These are phyloP conservation scores for Falco punctatus DNA, from an alignment of 2,113 vertebrate genomes.

Conservation along the genomic window DNA sequence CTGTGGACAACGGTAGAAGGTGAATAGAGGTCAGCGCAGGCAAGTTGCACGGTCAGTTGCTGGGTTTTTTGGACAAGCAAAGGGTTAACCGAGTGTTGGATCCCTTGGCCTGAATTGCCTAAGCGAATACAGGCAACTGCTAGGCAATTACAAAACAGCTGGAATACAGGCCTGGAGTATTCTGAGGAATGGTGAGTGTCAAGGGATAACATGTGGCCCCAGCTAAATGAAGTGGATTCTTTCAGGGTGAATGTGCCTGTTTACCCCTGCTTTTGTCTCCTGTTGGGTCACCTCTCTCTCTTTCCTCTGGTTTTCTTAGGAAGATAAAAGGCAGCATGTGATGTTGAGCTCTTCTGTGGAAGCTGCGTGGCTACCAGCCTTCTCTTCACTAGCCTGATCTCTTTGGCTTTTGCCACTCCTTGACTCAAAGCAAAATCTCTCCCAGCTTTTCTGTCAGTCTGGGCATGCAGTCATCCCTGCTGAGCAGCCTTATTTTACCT, in stretches of 20 bases:
- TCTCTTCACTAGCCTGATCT: neutral
- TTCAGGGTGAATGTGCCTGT: neutral
- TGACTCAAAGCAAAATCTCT: neutral
- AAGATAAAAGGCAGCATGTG: neutral
- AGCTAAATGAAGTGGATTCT: neutral
- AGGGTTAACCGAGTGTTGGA: neutral
- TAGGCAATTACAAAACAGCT: neutral
- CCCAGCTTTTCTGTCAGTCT: neutral
- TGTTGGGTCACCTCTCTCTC: neutral
- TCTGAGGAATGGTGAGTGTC: neutral
- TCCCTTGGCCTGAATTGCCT: neutral
- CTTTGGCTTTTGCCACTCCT: neutral
- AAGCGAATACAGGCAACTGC: fast-evolving
- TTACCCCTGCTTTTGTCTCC: neutral
- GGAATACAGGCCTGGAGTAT: neutral
- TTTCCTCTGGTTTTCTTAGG: neutral
- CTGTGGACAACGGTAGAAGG: neutral
- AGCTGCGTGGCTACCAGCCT: neutral
- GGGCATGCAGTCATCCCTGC: no score
- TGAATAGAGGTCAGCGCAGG: neutral
- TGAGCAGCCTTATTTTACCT: neutral
- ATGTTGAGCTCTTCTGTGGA: neutral
- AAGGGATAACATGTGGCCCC: neutral
- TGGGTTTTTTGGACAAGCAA: neutral
- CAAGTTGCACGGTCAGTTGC: neutral